phyloP scores from a whole-genome alignment of 2,113 vertebrate species.

The Bos indicus region DNA sequence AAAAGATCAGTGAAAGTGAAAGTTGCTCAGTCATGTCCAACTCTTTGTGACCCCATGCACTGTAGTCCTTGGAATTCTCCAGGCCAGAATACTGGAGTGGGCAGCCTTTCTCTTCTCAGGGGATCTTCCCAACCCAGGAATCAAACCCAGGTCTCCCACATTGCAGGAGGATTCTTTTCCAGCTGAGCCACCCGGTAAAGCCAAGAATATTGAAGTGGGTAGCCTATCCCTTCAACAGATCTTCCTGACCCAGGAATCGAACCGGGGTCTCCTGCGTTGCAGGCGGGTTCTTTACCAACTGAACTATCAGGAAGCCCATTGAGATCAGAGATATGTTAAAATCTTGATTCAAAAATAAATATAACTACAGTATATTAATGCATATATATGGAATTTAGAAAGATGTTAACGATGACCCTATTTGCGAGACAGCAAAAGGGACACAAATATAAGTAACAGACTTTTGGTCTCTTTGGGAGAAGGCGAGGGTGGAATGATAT shows the following conservation, averaged over 20 bases:
- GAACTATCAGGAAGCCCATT: not conserved
- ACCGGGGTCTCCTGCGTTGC: not conserved
- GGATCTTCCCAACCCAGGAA: not conserved
- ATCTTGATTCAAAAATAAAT: slow-evolving; percentile 49
- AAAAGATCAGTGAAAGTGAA: not conserved
- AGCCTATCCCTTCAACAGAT: not conserved
- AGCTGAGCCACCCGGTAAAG: not conserved
- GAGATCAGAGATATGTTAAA: not conserved
- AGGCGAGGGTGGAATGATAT: not conserved
- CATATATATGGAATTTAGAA: not conserved
- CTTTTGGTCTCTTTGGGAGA: not conserved
- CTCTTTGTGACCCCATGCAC: not conserved
- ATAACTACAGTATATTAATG: not conserved
- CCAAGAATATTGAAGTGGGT: not conserved
- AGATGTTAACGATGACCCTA: not conserved
- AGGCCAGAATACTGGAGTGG: not conserved
- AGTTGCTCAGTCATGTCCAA: not conserved
- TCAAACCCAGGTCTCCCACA: not conserved
- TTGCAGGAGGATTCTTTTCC: not conserved
- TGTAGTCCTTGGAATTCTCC: not conserved
- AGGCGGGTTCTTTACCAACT: not conserved
- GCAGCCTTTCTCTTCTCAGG: not conserved
- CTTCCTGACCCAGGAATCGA: not conserved
- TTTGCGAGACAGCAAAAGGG: not conserved
- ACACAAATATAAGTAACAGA: not conserved